Evolutionary conservation across 2,797 vertebrate genomes (phyloP).

Genomic region (Lophius americanus): DNA sequence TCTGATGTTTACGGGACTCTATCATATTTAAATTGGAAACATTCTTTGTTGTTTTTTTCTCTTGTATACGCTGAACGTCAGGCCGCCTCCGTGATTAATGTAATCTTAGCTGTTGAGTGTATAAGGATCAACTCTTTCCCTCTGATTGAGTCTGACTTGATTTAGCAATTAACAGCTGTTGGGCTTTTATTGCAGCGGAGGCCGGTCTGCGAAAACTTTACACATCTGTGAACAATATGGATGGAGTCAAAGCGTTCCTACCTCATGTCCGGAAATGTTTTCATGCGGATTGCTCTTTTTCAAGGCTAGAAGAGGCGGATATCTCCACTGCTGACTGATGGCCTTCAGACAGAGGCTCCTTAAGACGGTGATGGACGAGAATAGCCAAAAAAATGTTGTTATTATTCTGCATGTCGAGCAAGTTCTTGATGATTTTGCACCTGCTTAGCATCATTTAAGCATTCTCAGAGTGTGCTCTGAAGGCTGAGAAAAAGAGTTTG

Average conservation of each 20-base stretch:
- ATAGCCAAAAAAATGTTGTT: too few species aligned
- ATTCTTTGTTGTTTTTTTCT: slow-evolving; percentile 41
- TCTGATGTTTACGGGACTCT: slow-evolving; percentile 46
- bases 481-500: background rate
- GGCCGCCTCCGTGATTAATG: slow-evolving; percentile 46
- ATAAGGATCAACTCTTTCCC: slow-evolving; percentile 35
- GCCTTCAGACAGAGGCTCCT: slow-evolving; percentile 33
- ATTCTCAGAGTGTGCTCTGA: slow-evolving; percentile 20
- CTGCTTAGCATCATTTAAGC: slow-evolving; percentile 29
- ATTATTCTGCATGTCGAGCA: slow-evolving; percentile 29
- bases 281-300: slow-evolving; percentile 40
- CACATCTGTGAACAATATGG: slow-evolving; percentile 77
- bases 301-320: slow-evolving; percentile 54
- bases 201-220: slow-evolving; percentile 41
- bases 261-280: slow-evolving; percentile 65
- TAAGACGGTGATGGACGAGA: background rate
- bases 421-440: slow-evolving; percentile 45
- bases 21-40: slow-evolving; percentile 66
- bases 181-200: slow-evolving; percentile 45
- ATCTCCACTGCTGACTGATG: slow-evolving; percentile 48
- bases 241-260: slow-evolving; percentile 50
- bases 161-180: slow-evolving; percentile 71
- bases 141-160: slow-evolving; percentile 45
- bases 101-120: slow-evolving; percentile 39
- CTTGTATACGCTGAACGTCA: slow-evolving; percentile 48